phyloP scores from a whole-genome alignment of 2,888 invertebrate genomes.

The Euplexia lucipara region DNA sequence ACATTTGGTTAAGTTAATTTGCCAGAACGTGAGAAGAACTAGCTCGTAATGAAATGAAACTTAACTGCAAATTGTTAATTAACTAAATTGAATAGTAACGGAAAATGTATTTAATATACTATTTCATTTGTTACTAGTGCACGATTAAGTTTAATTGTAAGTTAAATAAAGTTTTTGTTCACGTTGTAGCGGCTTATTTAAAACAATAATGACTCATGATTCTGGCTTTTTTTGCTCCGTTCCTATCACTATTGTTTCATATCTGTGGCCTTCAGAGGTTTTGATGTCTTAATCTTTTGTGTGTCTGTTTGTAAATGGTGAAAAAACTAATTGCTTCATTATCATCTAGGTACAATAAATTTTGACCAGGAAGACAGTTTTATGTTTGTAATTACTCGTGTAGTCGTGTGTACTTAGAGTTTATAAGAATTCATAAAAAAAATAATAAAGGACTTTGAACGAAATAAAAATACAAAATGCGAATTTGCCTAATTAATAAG shows the following conservation, averaged over 20 bases:
- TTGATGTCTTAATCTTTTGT: conserved; percentile 61
- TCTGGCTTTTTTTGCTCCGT: conserved; percentile 44
- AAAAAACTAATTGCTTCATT: conserved; percentile 62
- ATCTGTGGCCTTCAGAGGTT: conserved; percentile 45
- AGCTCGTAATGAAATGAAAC: conserved; percentile 17
- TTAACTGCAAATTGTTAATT: conserved; percentile 38
- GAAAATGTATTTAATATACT: conserved; percentile 22
- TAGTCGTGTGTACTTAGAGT: conserved; percentile 7
- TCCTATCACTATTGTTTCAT: conserved; percentile 59
- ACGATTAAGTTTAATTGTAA: conserved; percentile 46
- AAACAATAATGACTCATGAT: conserved; percentile 39
- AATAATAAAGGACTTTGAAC: neutral
- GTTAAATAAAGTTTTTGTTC: conserved; percentile 47
- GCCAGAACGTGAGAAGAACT: conserved; percentile 1
- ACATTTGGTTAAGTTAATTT: conserved; percentile 7
- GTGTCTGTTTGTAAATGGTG: conserved; percentile 48
- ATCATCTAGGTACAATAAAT: conserved; percentile 41
- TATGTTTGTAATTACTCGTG: conserved; percentile 31
- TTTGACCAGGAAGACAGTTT: conserved; percentile 45
- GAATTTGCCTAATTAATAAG: neutral
- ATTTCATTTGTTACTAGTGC: conserved; percentile 25
- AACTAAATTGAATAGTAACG: conserved; percentile 15
- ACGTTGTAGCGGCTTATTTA: conserved; percentile 30
- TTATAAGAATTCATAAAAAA: conserved; percentile 2
- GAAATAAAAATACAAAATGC: neutral